Evolutionary conservation across 2,888 invertebrate species (phyloP), one percentile per base, ranked within the genome.

Genomic region (Nomada hirtipes): DNA sequence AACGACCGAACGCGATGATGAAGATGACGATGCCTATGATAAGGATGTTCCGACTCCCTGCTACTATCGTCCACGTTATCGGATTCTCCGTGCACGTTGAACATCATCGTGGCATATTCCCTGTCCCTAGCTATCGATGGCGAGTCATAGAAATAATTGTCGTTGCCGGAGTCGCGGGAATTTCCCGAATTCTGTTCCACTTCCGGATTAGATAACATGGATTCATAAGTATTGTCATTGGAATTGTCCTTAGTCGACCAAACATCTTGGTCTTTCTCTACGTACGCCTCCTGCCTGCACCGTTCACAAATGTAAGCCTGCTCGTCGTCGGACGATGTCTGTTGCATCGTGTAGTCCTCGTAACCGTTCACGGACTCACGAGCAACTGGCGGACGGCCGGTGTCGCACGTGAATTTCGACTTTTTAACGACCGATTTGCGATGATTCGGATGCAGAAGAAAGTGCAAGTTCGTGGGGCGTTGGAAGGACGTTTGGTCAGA

Each of bases 1-100:
- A 76, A 61, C 2, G 78, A 68, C 15, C 76, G 74, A 47, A 68
- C 53, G 44, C 55, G 75, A 68, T 69, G 78, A 67, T 70, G 74
- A 61, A 44, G 59, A 29, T 68, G 65, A 52, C 20, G 29, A 61
- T 59, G 70, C 42, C 55, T 61, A 11, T 59, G 50, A 74, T 71
- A 82, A 82, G 63, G 55, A 57, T 55, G 59, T 55, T 72, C n/a
- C 78, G 76, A 86, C 80, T 90, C 89, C 79, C 85, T 90, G 86
- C 84, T 89, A 86, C 86, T 82, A 67, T 85, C 79, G 71, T 88
- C 78, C 69, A 64, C 68, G 26, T 76, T 73, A 77, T 82, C 59
- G 26, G 36, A 60, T 3, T 76, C 63, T 20, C 23, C 60, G 61
- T 75, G 15, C 61, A 81, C n/a, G 60, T 71, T 74, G 26, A 63